Conservation (phyloP, 2,797 vertebrate genomes). For the Poecilia picta region DNA sequence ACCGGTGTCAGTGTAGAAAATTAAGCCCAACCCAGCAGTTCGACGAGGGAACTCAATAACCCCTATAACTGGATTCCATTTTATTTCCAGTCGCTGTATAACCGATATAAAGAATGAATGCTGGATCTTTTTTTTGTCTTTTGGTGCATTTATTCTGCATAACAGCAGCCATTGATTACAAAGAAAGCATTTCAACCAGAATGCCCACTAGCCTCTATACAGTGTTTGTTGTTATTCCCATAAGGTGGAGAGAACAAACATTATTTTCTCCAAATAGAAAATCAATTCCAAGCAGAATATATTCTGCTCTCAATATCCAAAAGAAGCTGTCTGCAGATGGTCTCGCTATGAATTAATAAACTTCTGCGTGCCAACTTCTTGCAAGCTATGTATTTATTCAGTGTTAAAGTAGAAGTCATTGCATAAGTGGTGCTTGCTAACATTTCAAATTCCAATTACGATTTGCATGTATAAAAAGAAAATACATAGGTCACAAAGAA, state of each 20-base stretch:
- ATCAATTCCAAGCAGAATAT: conserved; percentile 62
- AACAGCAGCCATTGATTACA: conserved; percentile 59
- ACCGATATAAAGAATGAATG: conserved; percentile 37
- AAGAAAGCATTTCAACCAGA: conserved; percentile 38
- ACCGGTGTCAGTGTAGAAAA: conserved; percentile 5
- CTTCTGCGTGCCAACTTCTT: conserved; percentile 56
- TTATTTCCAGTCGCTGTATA: conserved; percentile 22
- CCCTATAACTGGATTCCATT: conserved; percentile 37
- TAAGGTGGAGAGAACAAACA: conserved; percentile 50
- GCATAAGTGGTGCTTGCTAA: conserved; percentile 65
- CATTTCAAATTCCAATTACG: conserved; percentile 61
- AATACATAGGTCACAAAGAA: conserved; percentile 32
- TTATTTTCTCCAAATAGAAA: conserved; percentile 68
- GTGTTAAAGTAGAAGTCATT: conserved; percentile 58
- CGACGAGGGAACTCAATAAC: conserved; percentile 25
- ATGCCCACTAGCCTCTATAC: conserved; percentile 41
- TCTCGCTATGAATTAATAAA: conserved; percentile 67
- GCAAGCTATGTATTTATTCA: conserved; percentile 66
- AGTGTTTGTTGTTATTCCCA: conserved; percentile 51
- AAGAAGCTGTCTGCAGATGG: conserved; percentile 60
- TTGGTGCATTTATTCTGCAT: conserved; percentile 49
- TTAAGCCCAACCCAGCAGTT: conserved; percentile 12
- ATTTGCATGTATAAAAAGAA: conserved; percentile 49
- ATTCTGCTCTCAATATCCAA: conserved; percentile 60
- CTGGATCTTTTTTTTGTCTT: conserved; percentile 42